Evolutionary conservation across 2,888 invertebrate genomes (phyloP).

Genomic region (Amaurobius ferox): DNA sequence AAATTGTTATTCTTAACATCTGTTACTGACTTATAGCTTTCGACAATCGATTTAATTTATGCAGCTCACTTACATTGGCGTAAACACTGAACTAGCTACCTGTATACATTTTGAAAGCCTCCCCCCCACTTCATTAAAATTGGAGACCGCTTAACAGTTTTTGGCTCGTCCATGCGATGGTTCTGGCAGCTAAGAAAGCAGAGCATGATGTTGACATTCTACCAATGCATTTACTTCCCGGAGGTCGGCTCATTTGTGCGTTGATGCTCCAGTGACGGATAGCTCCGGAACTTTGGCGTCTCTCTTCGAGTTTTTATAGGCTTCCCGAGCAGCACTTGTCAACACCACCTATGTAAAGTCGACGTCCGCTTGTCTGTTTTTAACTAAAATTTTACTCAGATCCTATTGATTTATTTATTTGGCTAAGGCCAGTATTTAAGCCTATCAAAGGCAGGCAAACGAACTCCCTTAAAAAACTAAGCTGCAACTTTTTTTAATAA

Average conservation of each 20-base stretch:
- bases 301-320: background rate
- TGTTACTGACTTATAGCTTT: too few relatives aligned
- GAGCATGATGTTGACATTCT: slow-evolving; percentile 32
- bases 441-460: too few relatives aligned
- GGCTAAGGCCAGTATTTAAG: too few relatives aligned
- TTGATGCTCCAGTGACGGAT: slow-evolving; percentile 19
- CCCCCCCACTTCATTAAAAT: background rate
- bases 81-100: background rate
- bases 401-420: too few relatives aligned
- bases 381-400: too few relatives aligned
- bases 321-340: background rate
- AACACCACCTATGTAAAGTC: too few relatives aligned
- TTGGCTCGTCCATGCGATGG: slow-evolving; percentile 17
- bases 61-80: too few relatives aligned
- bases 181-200: slow-evolving; percentile 10
- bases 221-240: slow-evolving; percentile 20
- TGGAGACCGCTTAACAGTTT: background rate
- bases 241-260: slow-evolving; percentile 28
- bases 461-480: too few relatives aligned
- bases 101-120: background rate
- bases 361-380: too few relatives aligned
- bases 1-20: too few relatives aligned
- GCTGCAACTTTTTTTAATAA: too few relatives aligned
- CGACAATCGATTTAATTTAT: too few relatives aligned
- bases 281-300: slow-evolving; percentile 13